Evolutionary conservation across 92 coral and sea anemone species (phyloP), one percentile per base, ranked within the genome.

Genomic region (Montipora capitata): DNA sequence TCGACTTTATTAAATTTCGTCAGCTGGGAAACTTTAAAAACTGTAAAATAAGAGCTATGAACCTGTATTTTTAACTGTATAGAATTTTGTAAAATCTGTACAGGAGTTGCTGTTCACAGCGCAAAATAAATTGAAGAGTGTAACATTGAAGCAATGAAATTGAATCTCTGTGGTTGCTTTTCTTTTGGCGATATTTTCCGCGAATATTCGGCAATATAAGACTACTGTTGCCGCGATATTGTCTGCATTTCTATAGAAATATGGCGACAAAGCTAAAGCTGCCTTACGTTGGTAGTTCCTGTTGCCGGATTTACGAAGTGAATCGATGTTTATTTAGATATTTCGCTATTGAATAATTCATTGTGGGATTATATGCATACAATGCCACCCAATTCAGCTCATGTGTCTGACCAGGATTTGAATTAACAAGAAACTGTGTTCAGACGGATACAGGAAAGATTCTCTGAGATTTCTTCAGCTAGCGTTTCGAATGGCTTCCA

Each of bases 21-120:
- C 73, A 58, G 81, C 76, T 56, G 74, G 82, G 82, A 67, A 61
- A 67, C 67, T 95, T 95, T 27, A 27, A 27, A 27, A 27, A 27
- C 35, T 95, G 98, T 93, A 95, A 95, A 88, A 91, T 93, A 93
- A 95, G 83, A 83, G 90, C 87, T 85, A 88, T 80, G 77, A 73
- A 51, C 82, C 78, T 93, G 96, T 93, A 93, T 93, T 95, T 95
- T 95, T 93, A 95, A 93, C 94, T 93, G 96, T 95, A 93, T 95
- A 95, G 96, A 91, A 93, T 95, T 95, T 95, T 91, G 93, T 94
- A 89, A 91, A 93, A 91, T 86, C 98, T 95, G 98, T 95, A 95
- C 94, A 93, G 98, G 77, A 41, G 71, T 86, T 85, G 93, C 91
- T 79, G 86, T 90, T 93, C 95, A 74, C 92, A 72, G 90, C 90